phyloP scores from a whole-genome alignment of 2,888 invertebrate genomes.

The Cataglyphis albicans region DNA sequence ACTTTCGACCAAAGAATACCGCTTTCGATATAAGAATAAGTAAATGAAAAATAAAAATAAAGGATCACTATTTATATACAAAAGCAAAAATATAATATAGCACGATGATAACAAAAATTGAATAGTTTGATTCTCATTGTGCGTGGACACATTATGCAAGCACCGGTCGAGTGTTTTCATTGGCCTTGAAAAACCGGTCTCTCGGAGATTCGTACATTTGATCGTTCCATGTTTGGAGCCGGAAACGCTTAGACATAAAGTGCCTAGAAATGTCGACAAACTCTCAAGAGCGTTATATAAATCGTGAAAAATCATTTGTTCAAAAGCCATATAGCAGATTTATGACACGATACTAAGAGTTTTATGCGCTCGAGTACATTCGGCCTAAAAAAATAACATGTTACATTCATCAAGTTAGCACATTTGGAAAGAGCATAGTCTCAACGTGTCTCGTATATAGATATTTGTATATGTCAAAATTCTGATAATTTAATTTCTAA shows the following conservation, averaged over 20 bases:
- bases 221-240: slow-evolving; percentile 62
- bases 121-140: background rate
- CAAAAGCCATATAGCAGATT: background rate
- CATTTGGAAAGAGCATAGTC: background rate
- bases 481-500: background rate
- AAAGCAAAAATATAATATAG: background rate
- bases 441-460: background rate
- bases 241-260: slow-evolving; percentile 58
- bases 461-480: background rate
- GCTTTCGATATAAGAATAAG: background rate
- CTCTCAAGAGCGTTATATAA: background rate
- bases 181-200: slow-evolving; percentile 74
- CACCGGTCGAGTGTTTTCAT: slow-evolving; percentile 16
- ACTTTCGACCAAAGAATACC: background rate
- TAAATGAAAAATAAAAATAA: background rate
- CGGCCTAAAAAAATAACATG: background rate
- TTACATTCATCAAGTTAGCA: too few species aligned
- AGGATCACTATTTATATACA: background rate
- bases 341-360: background rate
- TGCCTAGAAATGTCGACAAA: slow-evolving; percentile 2
- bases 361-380: background rate
- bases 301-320: background rate
- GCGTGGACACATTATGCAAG: slow-evolving; percentile 10
- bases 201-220: slow-evolving; percentile 60
- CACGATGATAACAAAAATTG: background rate